A percentile compares a stretch with the other conserved stretches of the same genome.
phyloP scores from a whole-genome alignment of 2,888 invertebrate species.

The Coremacera marginata region DNA sequence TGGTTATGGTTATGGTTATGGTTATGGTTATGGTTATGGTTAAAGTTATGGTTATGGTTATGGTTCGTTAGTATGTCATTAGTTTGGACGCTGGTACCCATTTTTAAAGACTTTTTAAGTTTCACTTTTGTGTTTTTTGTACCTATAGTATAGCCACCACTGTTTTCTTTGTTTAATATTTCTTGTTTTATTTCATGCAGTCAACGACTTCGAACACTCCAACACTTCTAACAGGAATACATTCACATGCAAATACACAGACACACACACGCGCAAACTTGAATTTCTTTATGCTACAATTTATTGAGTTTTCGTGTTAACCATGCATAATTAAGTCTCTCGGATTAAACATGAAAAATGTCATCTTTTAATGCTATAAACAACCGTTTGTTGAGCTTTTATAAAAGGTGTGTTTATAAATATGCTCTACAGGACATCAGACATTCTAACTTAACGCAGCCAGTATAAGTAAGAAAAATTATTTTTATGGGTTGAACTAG shows the following conservation, averaged over 20 bases:
- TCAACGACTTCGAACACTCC: background rate
- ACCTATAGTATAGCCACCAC: too few relatives aligned
- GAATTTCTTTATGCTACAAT: constrained; percentile 58
- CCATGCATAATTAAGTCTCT: constrained; percentile 66
- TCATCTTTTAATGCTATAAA: constrained; percentile 53
- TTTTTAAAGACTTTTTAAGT: too few relatives aligned
- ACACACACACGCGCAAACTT: background rate
- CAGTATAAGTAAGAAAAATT: too few relatives aligned
- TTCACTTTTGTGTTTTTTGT: too few relatives aligned
- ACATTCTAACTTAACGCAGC: background rate
- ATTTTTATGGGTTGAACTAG: too few relatives aligned
- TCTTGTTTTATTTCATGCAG: background rate
- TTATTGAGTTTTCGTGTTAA: constrained; percentile 67
- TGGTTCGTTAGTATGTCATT: too few relatives aligned
- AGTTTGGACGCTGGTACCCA: too few relatives aligned
- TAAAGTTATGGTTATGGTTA: too few relatives aligned
- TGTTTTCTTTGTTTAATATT: too few relatives aligned
- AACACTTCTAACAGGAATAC: background rate
- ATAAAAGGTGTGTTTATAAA: constrained; percentile 10
- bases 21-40: too few relatives aligned
- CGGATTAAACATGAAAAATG: constrained; percentile 52
- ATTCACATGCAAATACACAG: background rate
- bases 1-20: too few relatives aligned
- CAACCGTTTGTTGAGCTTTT: constrained; percentile 42
- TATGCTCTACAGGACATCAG: background rate